Evolutionary conservation across 2,888 invertebrate species (phyloP), one percentile per base, ranked within the genome.

Genomic region (Drosophila fulvimacula): DNA sequence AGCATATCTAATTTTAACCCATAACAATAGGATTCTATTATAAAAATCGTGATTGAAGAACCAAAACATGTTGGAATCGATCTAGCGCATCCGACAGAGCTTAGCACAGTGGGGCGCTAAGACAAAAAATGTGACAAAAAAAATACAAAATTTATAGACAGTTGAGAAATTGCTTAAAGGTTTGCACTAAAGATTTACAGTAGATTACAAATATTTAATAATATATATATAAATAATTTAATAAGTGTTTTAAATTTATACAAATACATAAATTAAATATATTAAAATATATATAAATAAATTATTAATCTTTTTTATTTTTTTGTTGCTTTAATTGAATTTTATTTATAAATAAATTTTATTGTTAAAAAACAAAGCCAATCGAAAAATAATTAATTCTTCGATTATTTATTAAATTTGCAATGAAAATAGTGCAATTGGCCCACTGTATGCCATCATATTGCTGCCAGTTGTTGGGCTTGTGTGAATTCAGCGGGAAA

Each of bases 401-500:
- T 3, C 11, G 2, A 32, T 32, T 27, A 32, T 32, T 11, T 11
- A 32, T 11, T 11, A 32, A 32, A 32, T 34, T 39, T 41, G 5
- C 10, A 10, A 19, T 0, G 17, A 17, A 27, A 53, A 2, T 2
- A 53, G 5, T 21, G 11, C 5, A 32, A 19, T 9, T 27, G 6
- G 0, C 10, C 55, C 55, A 55, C 41, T 41, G 55, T 55, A 10
- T 5, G 39, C 17, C 38, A 36, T 46, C 30, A 17, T 38, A 10
- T n/a, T 24, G 70, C 51, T 30, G 61, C 10, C 51, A 68, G 19
- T 30, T 39, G 55, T 41, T 58, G 49, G 48, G 24, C 53, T 44
- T 49, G 44, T 55, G 51, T 38, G 34, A 60, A 58, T 69, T 39
- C 62, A 51, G 62, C 34, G 60, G 81, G 64, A 67, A 82, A 90